A percentile compares a stretch with the other conserved stretches of the same genome.
Evolutionary conservation across 2,113 vertebrate genomes (phyloP).

Genomic region (Kobus ellipsiprymnus): DNA sequence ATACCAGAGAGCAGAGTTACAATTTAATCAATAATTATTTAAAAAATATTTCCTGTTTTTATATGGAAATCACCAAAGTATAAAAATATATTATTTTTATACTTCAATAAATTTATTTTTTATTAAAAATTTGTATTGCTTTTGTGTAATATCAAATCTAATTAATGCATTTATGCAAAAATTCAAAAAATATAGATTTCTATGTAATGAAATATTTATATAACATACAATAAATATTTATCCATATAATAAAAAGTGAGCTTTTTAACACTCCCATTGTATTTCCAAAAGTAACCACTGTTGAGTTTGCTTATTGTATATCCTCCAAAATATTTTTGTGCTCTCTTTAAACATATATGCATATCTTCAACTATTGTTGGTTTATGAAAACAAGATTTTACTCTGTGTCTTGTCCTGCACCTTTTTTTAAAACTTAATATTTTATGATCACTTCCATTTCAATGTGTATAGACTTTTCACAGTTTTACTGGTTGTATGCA

Average conservation of each 20-base stretch:
- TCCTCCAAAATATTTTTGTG: not conserved
- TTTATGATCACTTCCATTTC: not conserved
- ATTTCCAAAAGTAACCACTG: not conserved
- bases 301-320: not conserved
- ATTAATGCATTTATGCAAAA: not conserved
- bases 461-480: not conserved
- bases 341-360: not conserved
- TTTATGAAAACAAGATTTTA: not conserved
- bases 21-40: not conserved
- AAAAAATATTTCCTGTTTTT: not conserved
- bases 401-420: not conserved
- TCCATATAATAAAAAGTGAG: not conserved
- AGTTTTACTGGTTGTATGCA: not conserved
- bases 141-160: not conserved
- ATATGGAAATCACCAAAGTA: not conserved
- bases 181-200: not conserved
- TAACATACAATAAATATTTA: not conserved
- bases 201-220: not conserved
- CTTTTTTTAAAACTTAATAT: not conserved
- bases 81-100: not conserved
- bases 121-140: not conserved
- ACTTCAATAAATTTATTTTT: not conserved
- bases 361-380: not conserved
- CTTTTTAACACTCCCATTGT: not conserved
- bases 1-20: not conserved